phyloP scores from a whole-genome alignment of 2,113 vertebrate species.

The Noturus placidus region DNA sequence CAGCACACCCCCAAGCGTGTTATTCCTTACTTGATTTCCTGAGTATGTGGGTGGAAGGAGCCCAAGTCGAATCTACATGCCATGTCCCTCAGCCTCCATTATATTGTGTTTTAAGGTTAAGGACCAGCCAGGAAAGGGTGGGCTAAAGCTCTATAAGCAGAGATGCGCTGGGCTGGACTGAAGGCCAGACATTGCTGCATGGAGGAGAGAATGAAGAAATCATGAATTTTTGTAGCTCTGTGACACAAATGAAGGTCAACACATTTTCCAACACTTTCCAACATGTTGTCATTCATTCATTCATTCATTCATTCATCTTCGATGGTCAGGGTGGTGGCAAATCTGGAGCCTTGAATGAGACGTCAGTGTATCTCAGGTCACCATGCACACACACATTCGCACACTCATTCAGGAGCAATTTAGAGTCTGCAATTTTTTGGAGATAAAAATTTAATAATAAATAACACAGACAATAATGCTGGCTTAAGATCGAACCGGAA shows the following conservation, averaged over 20 bases:
- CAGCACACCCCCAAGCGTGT: not conserved
- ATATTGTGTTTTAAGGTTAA: slow-evolving; percentile 30
- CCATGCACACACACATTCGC: not conserved
- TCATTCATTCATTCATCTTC: not conserved
- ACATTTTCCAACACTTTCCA: not conserved
- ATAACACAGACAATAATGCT: not conserved
- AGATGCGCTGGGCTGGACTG: slow-evolving; percentile 67
- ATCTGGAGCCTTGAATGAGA: not conserved
- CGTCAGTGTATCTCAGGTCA: not conserved
- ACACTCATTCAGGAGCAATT: not conserved
- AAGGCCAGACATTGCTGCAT: slow-evolving; percentile 71
- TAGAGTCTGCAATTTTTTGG: not conserved
- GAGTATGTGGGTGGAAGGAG: not conserved
- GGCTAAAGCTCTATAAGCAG: slow-evolving; percentile 67
- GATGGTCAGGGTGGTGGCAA: not conserved
- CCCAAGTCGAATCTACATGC: not conserved
- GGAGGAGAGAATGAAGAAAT: slow-evolving; percentile 31
- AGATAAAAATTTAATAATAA: no score
- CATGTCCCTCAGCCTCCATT: not conserved
- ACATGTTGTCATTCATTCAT: not conserved
- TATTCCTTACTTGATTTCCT: not conserved
- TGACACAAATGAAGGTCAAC: not conserved
- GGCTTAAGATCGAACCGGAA: not conserved
- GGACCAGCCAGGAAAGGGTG: slow-evolving; percentile 67
- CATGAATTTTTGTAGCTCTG: not conserved